Conservation (phyloP, 2,113 vertebrate species). For the Edolisoma coerulescens region DNA sequence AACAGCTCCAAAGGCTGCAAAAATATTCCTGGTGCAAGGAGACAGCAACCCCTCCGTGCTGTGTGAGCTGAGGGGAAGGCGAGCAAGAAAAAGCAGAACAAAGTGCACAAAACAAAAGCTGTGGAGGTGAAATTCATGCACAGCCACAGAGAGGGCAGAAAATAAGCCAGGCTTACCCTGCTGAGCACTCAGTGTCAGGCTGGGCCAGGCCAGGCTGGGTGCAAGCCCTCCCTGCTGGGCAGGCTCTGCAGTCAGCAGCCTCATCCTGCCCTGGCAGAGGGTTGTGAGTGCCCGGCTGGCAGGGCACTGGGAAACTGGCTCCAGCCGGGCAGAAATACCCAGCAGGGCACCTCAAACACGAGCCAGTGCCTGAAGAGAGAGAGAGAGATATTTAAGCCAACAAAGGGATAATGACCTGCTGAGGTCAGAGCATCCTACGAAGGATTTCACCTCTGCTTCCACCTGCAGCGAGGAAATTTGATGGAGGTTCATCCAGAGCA, state of each 20-base stretch:
- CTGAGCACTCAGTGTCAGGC: conserved; percentile 78
- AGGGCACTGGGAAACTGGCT: conserved; percentile 71
- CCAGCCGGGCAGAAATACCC: conserved; percentile 83
- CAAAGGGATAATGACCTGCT: background rate
- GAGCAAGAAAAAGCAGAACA: background rate
- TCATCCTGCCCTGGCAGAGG: conserved; percentile 83
- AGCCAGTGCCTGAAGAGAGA: conserved; percentile 66
- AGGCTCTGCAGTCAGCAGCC: conserved; percentile 73
- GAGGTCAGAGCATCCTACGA: background rate
- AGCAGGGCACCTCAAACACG: conserved; percentile 79
- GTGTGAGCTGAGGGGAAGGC: background rate
- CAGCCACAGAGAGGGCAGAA: background rate
- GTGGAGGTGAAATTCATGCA: rapidly evolving
- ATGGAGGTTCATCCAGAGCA: background rate
- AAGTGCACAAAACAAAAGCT: background rate
- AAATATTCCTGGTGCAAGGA: background rate
- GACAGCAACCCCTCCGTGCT: background rate
- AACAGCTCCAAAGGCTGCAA: background rate
- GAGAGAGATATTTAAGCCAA: background rate
- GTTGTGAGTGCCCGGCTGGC: conserved; percentile 77
- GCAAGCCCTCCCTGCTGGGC: conserved; percentile 82
- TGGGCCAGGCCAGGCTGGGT: conserved; percentile 76
- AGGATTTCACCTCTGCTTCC: background rate
- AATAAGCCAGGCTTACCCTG: conserved; percentile 67
- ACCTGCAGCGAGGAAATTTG: background rate